A percentile compares a stretch with the other conserved stretches of the same genome.
These are phyloP conservation scores for Drosophila pseudoananassae DNA, from an alignment of 1,140 invertebrate genomes.

Conservation along the genomic window DNA sequence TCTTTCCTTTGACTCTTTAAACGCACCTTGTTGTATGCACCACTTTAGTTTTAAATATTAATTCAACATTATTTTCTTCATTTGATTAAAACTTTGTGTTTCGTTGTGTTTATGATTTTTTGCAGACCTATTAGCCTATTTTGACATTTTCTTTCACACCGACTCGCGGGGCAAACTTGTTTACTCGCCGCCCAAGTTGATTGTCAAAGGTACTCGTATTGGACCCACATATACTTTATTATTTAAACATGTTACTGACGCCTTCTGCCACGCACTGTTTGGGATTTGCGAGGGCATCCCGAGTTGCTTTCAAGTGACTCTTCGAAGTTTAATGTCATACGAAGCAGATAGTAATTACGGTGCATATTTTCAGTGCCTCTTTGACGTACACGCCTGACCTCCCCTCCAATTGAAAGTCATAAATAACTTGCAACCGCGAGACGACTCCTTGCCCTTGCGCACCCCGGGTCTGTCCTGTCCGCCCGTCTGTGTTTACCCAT, in stretches of 20 bases:
- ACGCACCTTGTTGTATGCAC: constrained; percentile 11
- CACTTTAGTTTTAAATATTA: constrained; percentile 30
- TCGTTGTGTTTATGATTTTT: constrained; percentile 85
- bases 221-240: constrained; percentile 24
- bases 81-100: constrained; percentile 43
- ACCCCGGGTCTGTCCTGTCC: constrained; percentile 37
- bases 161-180: constrained; percentile 89
- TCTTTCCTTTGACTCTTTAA: constrained; percentile 19
- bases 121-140: constrained; percentile 91
- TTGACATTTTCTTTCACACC: constrained; percentile 91
- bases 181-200: constrained; percentile 89
- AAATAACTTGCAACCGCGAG: constrained; percentile 74
- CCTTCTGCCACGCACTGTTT: too few relatives aligned
- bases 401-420: constrained; percentile 55
- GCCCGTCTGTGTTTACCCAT: constrained; percentile 53
- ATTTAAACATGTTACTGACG: not conserved
- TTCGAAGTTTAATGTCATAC: constrained; percentile 56
- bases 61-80: constrained; percentile 26
- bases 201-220: constrained; percentile 88
- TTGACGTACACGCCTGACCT: constrained; percentile 2
- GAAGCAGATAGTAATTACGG: constrained; percentile 37
- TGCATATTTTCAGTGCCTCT: not conserved
- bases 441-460: constrained; percentile 20
- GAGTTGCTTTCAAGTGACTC: constrained; percentile 29
- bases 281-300: not conserved